Evolutionary conservation across 2,797 vertebrate species (phyloP), one percentile per base, ranked within the genome.

Genomic region (Bovichtus variegatus): DNA sequence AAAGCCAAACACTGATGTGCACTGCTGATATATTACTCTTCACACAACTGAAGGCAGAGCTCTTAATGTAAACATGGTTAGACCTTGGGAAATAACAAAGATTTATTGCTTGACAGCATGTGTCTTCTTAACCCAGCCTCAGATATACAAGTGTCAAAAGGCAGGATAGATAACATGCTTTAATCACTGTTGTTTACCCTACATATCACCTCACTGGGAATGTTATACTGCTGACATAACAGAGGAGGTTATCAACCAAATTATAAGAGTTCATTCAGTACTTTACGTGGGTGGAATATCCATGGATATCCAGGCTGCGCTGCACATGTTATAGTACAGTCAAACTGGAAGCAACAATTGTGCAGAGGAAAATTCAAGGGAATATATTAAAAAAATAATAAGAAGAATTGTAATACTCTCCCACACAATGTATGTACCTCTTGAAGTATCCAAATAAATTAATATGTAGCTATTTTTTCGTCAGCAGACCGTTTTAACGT

Each of bases 161-260:
- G 79, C 74, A 80, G 83, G 50, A 9, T 44, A 84, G 89, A 93
- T 90, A 89, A 89, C 74, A 64, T 1, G 27, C 88, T 88, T 76
- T 90, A 92, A 92, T 91, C 90, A 88, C 87, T 84, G 78, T 80
- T 92, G 91, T 92, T 92, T 88, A 87, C 81, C 67, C 75, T 86
- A 44, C 81, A 78, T 83, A 76, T 65, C 61, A 73, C 75, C 77
- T 89, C 74, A 67, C 73, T 51, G 59, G 76, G 81, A 86, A 90
- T 84, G 87, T 89, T 88, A 81, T 34, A 87, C 86, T 72, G 78
- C 78, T 89, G 86, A 91, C 92, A 85, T 68, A 82, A 85, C 81
- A 85, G 43, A 65, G 59, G 73, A 85, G 90, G 87, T 91, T 89
- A 90, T 91, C 87, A 89, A 85, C 74, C 61, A 85, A 90, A 93